These are phyloP conservation scores for Chelon auratus DNA, from an alignment of 2,797 vertebrate species.

Conservation along the genomic window DNA sequence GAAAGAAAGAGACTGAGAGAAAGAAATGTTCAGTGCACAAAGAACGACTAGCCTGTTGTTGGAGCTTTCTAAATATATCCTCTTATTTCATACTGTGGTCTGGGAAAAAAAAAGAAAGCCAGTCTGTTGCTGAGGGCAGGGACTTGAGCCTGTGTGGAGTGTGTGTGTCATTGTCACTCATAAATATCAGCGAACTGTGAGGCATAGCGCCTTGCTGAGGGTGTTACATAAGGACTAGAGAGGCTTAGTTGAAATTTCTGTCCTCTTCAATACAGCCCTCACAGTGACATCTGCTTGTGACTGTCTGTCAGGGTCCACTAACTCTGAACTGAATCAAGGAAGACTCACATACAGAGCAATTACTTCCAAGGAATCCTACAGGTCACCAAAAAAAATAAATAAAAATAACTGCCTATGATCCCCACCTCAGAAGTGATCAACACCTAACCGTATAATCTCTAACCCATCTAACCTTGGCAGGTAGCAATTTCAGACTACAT, in stretches of 20 bases:
- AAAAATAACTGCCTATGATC: neutral
- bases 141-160: slow-evolving; percentile 48
- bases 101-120: slow-evolving; percentile 33
- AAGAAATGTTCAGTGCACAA: slow-evolving; percentile 35
- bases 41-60: slow-evolving; percentile 43
- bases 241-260: slow-evolving; percentile 75
- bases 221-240: slow-evolving; percentile 77
- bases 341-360: slow-evolving; percentile 1
- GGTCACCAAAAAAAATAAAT: neutral
- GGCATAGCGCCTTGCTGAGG: slow-evolving; percentile 56
- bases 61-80: slow-evolving; percentile 68
- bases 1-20: slow-evolving; percentile 6
- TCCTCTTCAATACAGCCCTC: slow-evolving; percentile 63
- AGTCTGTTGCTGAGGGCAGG: slow-evolving; percentile 42
- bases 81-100: slow-evolving; percentile 43
- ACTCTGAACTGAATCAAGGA: slow-evolving; percentile 46
- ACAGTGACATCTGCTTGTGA: slow-evolving; percentile 66
- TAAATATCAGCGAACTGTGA: slow-evolving; percentile 53
- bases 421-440: neutral
- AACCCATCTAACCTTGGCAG: neutral
- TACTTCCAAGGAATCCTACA: slow-evolving; percentile 9
- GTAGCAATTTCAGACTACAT: slow-evolving; percentile 12
- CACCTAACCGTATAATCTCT: slow-evolving; percentile 7
- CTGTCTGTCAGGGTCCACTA: slow-evolving; percentile 49
- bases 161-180: slow-evolving; percentile 67